Conservation (phyloP, 2,888 invertebrate species). For the Leptinotarsa tumamoca region DNA sequence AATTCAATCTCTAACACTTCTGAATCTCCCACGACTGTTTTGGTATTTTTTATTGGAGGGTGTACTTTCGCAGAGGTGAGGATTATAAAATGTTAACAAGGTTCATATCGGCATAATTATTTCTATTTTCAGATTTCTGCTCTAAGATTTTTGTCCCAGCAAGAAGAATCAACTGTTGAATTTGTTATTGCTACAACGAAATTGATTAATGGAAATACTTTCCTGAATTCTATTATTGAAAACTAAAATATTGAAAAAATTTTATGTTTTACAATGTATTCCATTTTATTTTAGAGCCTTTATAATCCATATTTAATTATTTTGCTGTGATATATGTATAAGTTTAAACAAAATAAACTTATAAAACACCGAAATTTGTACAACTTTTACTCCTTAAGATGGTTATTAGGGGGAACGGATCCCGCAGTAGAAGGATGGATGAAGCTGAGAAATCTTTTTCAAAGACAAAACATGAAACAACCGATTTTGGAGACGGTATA, state of each 20-base stretch:
- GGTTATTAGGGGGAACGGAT: too few relatives aligned
- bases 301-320: constrained; percentile 8
- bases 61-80: constrained; percentile 91
- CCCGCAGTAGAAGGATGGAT: too few relatives aligned
- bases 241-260: constrained; percentile 31
- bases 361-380: not conserved
- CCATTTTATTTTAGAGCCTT: not conserved
- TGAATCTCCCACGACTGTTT: constrained; percentile 78
- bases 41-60: constrained; percentile 97
- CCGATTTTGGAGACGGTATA: too few relatives aligned
- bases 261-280: not conserved
- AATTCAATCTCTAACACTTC: constrained; percentile 59
- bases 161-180: constrained; percentile 87
- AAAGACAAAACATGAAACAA: too few relatives aligned
- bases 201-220: constrained; percentile 89
- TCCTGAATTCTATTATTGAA: constrained; percentile 83
- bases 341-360: not conserved
- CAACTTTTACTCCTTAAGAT: too few relatives aligned
- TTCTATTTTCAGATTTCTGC: constrained; percentile 73
- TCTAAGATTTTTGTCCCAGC: constrained; percentile 78
- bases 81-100: constrained; percentile 51
- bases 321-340: constrained; percentile 27
- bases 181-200: constrained; percentile 93
- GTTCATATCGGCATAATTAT: constrained; percentile 5
- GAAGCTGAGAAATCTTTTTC: too few relatives aligned